A percentile compares a stretch with the other conserved stretches of the same genome.
Evolutionary conservation across 2,888 invertebrate species (phyloP).

Genomic region (Mimas tiliae): DNA sequence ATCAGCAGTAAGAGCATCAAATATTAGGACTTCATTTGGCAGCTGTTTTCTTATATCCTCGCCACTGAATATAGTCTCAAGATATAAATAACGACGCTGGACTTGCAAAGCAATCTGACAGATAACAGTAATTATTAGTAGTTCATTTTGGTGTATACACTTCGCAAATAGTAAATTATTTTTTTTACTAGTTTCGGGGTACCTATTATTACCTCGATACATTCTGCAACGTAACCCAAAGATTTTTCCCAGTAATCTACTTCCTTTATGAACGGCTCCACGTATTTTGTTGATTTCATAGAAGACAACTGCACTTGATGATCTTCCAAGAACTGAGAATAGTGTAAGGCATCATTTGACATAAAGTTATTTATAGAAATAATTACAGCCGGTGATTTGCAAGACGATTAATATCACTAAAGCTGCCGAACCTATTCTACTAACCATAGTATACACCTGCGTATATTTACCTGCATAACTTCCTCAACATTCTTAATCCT

Average conservation of each 20-base stretch:
- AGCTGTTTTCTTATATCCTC: conserved; percentile 95
- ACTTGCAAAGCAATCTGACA: conserved; percentile 87
- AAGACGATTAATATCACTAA: too few species aligned
- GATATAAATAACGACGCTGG: conserved; percentile 93
- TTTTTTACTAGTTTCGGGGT: neutral
- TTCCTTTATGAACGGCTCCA: conserved; percentile 92
- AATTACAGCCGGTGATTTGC: too few species aligned
- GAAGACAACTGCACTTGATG: conserved; percentile 92
- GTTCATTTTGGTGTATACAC: neutral
- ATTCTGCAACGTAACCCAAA: conserved; percentile 92
- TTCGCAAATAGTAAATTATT: neutral
- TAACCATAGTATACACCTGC: neutral
- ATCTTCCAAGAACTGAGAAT: conserved; percentile 88
- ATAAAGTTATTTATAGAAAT: neutral
- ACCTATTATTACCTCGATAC: conserved; percentile 86
- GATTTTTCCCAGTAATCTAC: conserved; percentile 95
- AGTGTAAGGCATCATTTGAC: neutral
- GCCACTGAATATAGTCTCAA: conserved; percentile 94
- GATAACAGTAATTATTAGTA: neutral
- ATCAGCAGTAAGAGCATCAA: conserved; percentile 88
- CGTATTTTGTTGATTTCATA: conserved; percentile 95
- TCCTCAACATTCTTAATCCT: conserved; percentile 91
- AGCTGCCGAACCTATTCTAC: neutral
- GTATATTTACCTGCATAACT: conserved; percentile 84
- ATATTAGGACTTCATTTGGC: conserved; percentile 90